Evolutionary conservation across 2,113 vertebrate species (phyloP).

Genomic region (Callipepla squamata): DNA sequence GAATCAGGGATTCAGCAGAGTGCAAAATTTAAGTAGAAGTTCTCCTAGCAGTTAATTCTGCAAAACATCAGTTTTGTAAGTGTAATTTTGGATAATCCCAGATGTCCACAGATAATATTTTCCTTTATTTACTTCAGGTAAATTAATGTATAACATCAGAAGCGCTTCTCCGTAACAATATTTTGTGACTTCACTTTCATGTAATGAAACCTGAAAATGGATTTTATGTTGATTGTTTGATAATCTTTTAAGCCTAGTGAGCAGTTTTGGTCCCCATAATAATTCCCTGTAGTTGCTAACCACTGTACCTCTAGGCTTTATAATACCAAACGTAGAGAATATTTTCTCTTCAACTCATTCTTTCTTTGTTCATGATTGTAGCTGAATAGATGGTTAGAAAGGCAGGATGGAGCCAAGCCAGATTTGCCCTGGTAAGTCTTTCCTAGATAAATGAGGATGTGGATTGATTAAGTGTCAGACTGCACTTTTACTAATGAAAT

Average conservation of each 20-base stretch:
- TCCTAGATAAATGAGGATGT: not conserved
- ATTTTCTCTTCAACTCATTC: not conserved
- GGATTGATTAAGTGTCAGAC: not conserved
- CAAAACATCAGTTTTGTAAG: not conserved
- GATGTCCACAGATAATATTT: not conserved
- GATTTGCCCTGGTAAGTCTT: not conserved
- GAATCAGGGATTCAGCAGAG: not conserved
- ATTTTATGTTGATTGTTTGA: constrained; percentile 1
- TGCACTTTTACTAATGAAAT: not conserved
- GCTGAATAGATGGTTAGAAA: not conserved
- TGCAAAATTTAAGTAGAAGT: not conserved
- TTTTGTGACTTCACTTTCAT: not conserved
- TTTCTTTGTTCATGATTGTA: not conserved
- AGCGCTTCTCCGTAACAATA: not conserved
- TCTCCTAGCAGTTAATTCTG: not conserved
- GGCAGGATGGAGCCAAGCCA: not conserved
- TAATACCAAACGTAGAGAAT: not conserved
- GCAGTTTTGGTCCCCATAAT: not conserved
- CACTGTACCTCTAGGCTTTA: not conserved
- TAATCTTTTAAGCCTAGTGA: constrained; percentile 29
- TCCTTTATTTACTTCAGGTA: not conserved
- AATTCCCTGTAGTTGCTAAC: not conserved
- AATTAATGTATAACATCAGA: not conserved
- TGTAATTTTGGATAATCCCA: not conserved
- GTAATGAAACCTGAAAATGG: constrained; percentile 3